Percentiles rank a stretch among this genome's conserved stretches.
Conservation (phyloP, 2,797 vertebrate genomes). For the Dicrostonyx torquatus region DNA sequence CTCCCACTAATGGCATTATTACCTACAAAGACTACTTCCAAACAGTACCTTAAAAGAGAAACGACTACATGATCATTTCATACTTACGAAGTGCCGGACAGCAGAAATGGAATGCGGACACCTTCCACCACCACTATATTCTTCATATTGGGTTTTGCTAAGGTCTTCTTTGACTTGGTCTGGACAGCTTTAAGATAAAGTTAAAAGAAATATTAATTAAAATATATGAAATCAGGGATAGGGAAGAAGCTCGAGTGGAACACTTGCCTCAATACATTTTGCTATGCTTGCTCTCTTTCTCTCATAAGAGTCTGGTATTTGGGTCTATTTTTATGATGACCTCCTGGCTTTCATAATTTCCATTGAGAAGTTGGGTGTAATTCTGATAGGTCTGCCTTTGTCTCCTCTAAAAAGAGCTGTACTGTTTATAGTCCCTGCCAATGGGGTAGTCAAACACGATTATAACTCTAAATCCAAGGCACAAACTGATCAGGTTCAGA, state of each 20-base stretch:
- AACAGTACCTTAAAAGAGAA: not conserved
- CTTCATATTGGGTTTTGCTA: constrained; percentile 91
- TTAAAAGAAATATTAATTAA: constrained; percentile 23
- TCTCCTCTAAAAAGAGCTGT: not conserved
- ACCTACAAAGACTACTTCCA: constrained; percentile 31
- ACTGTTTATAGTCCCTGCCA: not conserved
- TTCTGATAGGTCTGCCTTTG: no score
- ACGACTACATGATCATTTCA: not conserved
- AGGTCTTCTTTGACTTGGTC: constrained; percentile 93
- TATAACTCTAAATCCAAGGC: not conserved
- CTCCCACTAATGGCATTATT: not conserved
- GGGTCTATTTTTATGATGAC: no score
- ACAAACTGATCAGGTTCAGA: constrained; percentile 22
- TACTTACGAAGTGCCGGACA: constrained; percentile 95
- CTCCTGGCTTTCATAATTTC: no score
- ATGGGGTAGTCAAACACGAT: not conserved
- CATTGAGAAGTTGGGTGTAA: no score
- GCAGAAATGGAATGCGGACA: constrained; percentile 94
- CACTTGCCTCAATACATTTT: not conserved
- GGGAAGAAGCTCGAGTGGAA: not conserved
- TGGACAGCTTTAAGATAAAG: constrained; percentile 85
- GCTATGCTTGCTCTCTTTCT: not conserved
- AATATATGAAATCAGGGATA: not conserved
- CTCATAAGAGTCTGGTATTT: no score
- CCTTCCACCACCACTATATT: constrained; percentile 97